Percentiles rank a stretch among this genome's conserved stretches.
Conservation (phyloP, 2,113 vertebrate genomes). For the Taxidea taxus region DNA sequence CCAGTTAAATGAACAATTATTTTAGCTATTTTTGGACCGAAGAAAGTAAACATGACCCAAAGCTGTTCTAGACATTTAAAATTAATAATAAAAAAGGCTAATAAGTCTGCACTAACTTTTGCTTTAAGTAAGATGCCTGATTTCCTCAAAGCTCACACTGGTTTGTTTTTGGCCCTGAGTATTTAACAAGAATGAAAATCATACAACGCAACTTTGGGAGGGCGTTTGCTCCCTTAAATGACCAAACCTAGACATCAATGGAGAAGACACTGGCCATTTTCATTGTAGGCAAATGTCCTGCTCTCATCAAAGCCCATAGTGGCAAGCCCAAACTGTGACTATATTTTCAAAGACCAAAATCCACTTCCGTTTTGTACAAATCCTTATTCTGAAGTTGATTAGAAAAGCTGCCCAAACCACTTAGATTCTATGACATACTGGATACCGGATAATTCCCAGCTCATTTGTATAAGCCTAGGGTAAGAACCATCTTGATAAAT, state of each 20-base stretch:
- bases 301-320: slow-evolving; percentile 15
- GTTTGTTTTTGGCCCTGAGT: neutral
- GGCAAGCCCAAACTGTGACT: slow-evolving; percentile 10
- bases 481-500: slow-evolving; percentile 63
- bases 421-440: slow-evolving; percentile 56
- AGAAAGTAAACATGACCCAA: neutral
- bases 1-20: neutral
- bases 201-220: slow-evolving; percentile 55
- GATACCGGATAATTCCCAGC: slow-evolving; percentile 33
- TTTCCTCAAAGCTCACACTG: neutral
- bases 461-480: slow-evolving; percentile 21
- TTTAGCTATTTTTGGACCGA: neutral
- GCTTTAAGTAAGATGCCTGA: neutral
- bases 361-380: slow-evolving; percentile 29
- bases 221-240: slow-evolving; percentile 52
- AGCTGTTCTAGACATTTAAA: neutral
- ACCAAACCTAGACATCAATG: neutral
- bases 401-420: slow-evolving; percentile 66
- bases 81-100: slow-evolving; percentile 21
- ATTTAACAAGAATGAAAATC: slow-evolving; percentile 20
- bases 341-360: slow-evolving; percentile 59
- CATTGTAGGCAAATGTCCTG: neutral
- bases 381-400: slow-evolving; percentile 66
- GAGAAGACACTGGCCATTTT: neutral
- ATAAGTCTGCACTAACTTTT: neutral